phyloP scores from a whole-genome alignment of 2,888 invertebrate genomes.

The Leptinotarsa tumamoca region DNA sequence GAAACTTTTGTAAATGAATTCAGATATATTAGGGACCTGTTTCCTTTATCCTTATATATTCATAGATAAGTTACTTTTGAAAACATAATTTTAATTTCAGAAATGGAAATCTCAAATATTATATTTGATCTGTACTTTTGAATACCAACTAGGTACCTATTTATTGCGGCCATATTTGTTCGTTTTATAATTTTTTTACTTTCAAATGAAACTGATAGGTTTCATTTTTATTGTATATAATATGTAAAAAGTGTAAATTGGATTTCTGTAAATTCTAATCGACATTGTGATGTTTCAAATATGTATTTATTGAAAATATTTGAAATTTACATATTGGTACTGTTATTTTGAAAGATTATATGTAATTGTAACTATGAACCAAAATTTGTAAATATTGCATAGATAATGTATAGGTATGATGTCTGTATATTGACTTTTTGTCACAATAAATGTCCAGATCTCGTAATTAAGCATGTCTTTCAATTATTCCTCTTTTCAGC shows the following conservation, averaged over 20 bases:
- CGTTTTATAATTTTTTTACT: conserved; percentile 33
- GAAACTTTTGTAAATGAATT: neutral
- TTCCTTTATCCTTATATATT: neutral
- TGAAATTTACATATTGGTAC: conserved; percentile 15
- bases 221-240: conserved; percentile 45
- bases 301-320: conserved; percentile 32
- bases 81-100: neutral
- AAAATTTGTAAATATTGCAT: conserved; percentile 60
- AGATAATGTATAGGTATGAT: conserved; percentile 55
- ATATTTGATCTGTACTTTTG: conserved; percentile 40
- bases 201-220: conserved; percentile 37
- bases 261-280: conserved; percentile 52
- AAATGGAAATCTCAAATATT: conserved; percentile 38
- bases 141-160: conserved; percentile 19
- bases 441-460: conserved; percentile 67
- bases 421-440: conserved; percentile 65
- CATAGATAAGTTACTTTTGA: conserved; percentile 16
- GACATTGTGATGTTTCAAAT: conserved; percentile 55
- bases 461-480: conserved; percentile 43
- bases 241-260: conserved; percentile 46
- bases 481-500: conserved; percentile 14
- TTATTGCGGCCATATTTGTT: conserved; percentile 22
- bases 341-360: conserved; percentile 42
- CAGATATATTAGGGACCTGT: neutral
- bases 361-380: conserved; percentile 61